Percentiles rank a stretch among this genome's conserved stretches.
phyloP scores from a whole-genome alignment of 2,888 invertebrate species.

The Cheilosia vulpina region DNA sequence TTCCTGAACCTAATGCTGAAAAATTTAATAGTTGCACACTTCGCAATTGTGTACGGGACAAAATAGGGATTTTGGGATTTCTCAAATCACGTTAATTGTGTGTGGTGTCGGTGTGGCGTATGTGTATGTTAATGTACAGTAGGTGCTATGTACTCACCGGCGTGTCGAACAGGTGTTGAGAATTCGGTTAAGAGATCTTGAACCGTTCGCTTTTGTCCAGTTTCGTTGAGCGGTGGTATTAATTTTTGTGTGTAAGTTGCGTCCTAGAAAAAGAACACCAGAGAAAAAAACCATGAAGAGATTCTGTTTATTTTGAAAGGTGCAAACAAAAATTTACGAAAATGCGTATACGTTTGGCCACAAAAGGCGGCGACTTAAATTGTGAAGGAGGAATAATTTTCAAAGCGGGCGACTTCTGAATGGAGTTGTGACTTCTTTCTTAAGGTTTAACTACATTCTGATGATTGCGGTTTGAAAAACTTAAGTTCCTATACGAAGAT shows the following conservation, averaged over 20 bases:
- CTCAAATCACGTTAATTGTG: constrained; percentile 70
- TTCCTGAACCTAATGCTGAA: constrained; percentile 24
- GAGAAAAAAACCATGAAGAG: constrained; percentile 51
- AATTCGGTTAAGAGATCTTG: constrained; percentile 82
- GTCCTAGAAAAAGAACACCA: constrained; percentile 79
- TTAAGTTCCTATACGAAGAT: too few relatives aligned
- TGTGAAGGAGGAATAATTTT: background rate
- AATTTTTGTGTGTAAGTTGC: constrained; percentile 82
- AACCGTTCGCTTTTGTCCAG: constrained; percentile 82
- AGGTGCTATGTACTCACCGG: constrained; percentile 79
- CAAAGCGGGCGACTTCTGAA: constrained; percentile 4
- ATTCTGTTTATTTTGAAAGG: constrained; percentile 38
- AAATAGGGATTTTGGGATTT: constrained; percentile 60
- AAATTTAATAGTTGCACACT: constrained; percentile 48
- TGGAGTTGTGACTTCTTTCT: background rate
- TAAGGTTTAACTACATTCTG: background rate
- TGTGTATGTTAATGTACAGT: constrained; percentile 13
- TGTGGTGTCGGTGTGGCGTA: constrained; percentile 62
- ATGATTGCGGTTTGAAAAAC: background rate
- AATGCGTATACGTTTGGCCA: background rate
- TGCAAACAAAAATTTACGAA: constrained; percentile 5
- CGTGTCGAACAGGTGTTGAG: constrained; percentile 82
- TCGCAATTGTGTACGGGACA: constrained; percentile 63
- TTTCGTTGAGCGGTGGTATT: constrained; percentile 80
- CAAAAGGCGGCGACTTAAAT: constrained; percentile 11